These are phyloP conservation scores for Quadroppia sp. DNA, from an alignment of 2,888 invertebrate genomes.

Conservation along the genomic window DNA sequence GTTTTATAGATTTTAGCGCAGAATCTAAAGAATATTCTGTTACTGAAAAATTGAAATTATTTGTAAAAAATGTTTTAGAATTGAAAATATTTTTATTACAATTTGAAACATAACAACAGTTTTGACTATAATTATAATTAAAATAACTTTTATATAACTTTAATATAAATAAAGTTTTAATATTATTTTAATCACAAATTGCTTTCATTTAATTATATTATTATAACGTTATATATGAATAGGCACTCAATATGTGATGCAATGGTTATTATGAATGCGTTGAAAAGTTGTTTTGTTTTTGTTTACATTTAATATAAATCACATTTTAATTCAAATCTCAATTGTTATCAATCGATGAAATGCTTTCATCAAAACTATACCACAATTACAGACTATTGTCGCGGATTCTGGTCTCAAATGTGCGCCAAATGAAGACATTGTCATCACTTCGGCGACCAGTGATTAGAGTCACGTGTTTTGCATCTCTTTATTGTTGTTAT, in stretches of 20 bases:
- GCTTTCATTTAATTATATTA: too few species aligned
- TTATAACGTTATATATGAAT: slow-evolving; percentile 1
- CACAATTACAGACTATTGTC: not conserved
- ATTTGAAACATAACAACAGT: too few species aligned
- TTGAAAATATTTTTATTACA: too few species aligned
- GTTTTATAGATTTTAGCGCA: too few species aligned
- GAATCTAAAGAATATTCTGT: not conserved
- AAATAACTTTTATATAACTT: too few species aligned
- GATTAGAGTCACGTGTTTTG: slow-evolving; percentile 15
- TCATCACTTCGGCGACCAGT: not conserved
- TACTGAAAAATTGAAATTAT: too few species aligned
- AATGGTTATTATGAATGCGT: not conserved
- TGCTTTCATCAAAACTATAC: not conserved
- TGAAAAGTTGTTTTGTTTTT: not conserved
- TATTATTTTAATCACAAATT: too few species aligned
- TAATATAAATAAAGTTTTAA: too few species aligned
- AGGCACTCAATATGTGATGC: not conserved
- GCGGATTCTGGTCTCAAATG: not conserved
- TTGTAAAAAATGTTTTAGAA: too few species aligned
- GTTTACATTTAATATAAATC: not conserved
- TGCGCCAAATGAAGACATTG: not conserved
- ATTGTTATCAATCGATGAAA: not conserved
- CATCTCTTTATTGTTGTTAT: slow-evolving; percentile 13
- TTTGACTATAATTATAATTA: too few species aligned
- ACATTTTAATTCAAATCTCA: not conserved